Conservation (phyloP, 2,797 vertebrate species). For the Tachyglossus aculeatus region DNA sequence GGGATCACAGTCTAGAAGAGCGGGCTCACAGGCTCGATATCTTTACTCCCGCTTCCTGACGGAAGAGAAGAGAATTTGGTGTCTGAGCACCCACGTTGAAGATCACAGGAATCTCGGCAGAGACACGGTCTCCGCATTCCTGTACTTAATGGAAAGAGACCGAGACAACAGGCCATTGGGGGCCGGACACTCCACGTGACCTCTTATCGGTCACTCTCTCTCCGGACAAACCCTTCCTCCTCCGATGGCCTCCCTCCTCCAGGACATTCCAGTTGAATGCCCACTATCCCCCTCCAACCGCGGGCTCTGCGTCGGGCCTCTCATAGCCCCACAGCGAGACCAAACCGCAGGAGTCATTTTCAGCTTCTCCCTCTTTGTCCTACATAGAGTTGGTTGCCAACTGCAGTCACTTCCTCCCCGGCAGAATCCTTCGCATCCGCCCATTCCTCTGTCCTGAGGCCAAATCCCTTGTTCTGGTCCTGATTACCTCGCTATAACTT, state of each 20-base stretch:
- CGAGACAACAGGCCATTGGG: no score
- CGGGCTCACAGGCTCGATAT: no score
- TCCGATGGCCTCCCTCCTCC: conserved; percentile 11
- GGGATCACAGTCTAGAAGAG: no score
- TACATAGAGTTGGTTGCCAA: not conserved
- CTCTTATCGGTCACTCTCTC: conserved; percentile 1
- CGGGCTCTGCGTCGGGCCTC: not conserved
- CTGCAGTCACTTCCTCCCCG: not conserved
- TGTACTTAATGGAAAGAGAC: no score
- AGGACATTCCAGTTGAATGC: conserved; percentile 24
- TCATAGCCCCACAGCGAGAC: not conserved
- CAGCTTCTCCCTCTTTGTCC: conserved; percentile 6
- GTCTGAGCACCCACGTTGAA: no score
- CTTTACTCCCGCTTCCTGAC: no score
- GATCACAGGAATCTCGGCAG: no score
- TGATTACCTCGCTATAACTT: not conserved
- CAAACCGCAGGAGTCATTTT: not conserved
- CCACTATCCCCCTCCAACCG: conserved; percentile 12
- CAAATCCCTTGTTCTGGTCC: not conserved
- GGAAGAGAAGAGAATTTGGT: no score
- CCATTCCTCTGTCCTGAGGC: not conserved
- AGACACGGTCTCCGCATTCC: no score
- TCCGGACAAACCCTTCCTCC: conserved; percentile 25
- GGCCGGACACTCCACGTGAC: no score
- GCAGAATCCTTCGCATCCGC: not conserved